Percentiles rank a stretch among this genome's conserved stretches.
Conservation (phyloP, 2,113 vertebrate species). For the Dinomys branickii region DNA sequence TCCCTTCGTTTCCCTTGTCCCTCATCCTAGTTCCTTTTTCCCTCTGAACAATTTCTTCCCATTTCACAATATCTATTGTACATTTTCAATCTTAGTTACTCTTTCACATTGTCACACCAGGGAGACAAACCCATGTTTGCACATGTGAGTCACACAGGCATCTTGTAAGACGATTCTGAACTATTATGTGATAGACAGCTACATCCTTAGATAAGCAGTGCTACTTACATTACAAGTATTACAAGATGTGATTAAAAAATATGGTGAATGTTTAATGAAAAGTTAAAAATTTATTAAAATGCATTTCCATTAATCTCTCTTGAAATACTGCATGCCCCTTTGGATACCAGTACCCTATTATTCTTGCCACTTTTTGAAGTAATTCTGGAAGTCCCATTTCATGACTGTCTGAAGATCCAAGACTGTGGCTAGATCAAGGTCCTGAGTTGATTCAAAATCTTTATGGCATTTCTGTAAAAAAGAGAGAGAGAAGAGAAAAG, state of each 20-base stretch:
- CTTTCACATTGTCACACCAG: neutral
- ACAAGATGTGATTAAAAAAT: neutral
- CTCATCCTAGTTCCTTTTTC: neutral
- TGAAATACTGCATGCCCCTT: neutral
- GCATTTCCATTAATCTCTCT: neutral
- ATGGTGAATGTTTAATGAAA: neutral
- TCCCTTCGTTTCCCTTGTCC: neutral
- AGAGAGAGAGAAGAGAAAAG: no score
- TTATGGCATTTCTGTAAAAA: neutral
- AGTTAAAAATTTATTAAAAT: neutral
- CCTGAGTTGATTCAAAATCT: neutral
- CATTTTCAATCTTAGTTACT: neutral
- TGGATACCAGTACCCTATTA: neutral
- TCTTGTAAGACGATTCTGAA: neutral
- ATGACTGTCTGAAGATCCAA: neutral
- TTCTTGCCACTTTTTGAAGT: neutral
- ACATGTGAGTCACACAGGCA: neutral
- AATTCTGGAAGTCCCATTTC: neutral
- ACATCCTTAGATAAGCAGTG: neutral
- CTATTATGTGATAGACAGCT: neutral
- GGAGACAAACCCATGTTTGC: neutral
- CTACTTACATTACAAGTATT: neutral
- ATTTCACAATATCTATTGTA: neutral
- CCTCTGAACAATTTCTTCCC: neutral
- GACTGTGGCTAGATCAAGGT: neutral